Evolutionary conservation across 2,797 vertebrate genomes (phyloP), one percentile per base, ranked within the genome.

Genomic region (Scolopax rusticola): DNA sequence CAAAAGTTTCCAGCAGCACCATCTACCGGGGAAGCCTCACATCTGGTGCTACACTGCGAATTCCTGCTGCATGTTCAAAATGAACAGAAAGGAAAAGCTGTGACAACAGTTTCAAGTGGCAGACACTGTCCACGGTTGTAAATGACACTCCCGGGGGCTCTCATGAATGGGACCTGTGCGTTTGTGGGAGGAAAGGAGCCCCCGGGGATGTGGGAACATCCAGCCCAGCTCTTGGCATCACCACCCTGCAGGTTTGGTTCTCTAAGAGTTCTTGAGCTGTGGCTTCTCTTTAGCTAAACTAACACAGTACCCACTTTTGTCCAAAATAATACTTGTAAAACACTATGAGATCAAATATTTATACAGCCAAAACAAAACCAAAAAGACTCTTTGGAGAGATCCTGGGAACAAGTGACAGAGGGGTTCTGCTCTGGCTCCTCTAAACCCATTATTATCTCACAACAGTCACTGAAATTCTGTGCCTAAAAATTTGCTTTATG

Each of bases 1-100:
- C 73, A 84, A 75, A 76, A 68, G 89, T 77, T 97, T 92, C 5
- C 96, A 92, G 88, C 92, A 97, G 97, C 96, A 88, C 97, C 97
- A 97, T 92, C 97, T 97, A 59, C 90, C 12, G 97, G 97, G 23
- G 53, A 92, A 53, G 10, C 33, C 19, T 30, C 3, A 1, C 23
- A 16, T 33, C 43, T 77, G 18, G 45, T 0, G 9, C 27, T 21
- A 6, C 54, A 4, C 32, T 12, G 5, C 5, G 11, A 0, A 28
- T 19, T 27, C 17, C 18, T 28, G 6, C 9, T 36, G 12, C 32
- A 5, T 3, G 3, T 1, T 2, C 3, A 15, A 32, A 21, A 14
- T 1, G 30, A n/a, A 20, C 50, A 20, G 59, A 8, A 21, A 54
- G 16, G 28, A 40, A 24, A n/a, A 89, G 38, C 7, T 27, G 33